Percentiles rank a stretch among this genome's conserved stretches.
phyloP scores from a whole-genome alignment of 2,797 vertebrate species.

The Parauchenoglanis ngamensis region DNA sequence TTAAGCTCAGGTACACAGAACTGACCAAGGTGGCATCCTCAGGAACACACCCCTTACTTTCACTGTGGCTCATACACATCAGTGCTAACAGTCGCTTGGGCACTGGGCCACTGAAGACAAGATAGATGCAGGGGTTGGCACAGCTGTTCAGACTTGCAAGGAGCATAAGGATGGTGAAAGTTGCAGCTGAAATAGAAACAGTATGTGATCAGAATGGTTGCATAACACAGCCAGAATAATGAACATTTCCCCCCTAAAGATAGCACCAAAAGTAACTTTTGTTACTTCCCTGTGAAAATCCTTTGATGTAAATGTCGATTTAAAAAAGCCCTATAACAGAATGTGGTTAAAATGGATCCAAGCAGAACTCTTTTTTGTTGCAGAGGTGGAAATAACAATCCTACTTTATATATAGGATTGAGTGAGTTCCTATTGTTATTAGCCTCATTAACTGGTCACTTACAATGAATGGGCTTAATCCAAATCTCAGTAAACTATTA shows the following conservation, averaged over 20 bases:
- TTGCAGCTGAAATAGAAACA: slow-evolving; percentile 64
- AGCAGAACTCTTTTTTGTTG: background rate
- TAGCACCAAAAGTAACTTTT: background rate
- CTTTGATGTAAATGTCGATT: background rate
- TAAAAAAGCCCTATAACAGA: background rate
- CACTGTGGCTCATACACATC: slow-evolving; percentile 52
- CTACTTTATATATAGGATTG: no score
- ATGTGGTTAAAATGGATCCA: background rate
- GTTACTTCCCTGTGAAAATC: background rate
- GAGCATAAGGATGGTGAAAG: slow-evolving; percentile 78
- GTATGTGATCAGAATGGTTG: background rate
- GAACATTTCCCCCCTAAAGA: background rate
- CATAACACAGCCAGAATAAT: background rate
- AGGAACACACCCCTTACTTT: slow-evolving; percentile 64
- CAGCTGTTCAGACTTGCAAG: slow-evolving; percentile 79
- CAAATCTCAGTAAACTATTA: background rate
- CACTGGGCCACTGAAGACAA: slow-evolving; percentile 70
- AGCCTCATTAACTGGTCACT: background rate
- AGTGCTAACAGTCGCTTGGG: slow-evolving; percentile 58
- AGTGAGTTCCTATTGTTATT: background rate
- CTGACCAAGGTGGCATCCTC: slow-evolving; percentile 72
- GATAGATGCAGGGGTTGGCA: slow-evolving; percentile 77
- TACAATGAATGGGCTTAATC: background rate
- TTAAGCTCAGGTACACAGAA: slow-evolving; percentile 72
- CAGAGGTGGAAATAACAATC: background rate